Conservation (phyloP, 2,888 invertebrate species). For the Nowickia ferox region DNA sequence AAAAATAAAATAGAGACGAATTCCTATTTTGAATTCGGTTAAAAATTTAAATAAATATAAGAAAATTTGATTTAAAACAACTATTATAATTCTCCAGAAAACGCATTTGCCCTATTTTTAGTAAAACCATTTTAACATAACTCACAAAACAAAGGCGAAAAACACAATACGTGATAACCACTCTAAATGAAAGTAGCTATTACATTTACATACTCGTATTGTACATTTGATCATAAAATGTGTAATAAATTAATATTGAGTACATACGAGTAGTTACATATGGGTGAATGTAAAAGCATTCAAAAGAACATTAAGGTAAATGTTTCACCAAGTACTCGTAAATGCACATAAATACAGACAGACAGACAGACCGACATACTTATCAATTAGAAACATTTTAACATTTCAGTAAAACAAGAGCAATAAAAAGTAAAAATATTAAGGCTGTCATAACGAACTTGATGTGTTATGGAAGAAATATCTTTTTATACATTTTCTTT, state of each 20-base stretch:
- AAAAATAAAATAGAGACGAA: too few species aligned
- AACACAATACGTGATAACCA: background rate
- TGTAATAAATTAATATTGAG: background rate
- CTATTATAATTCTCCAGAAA: too few species aligned
- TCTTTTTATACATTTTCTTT: constrained; percentile 17
- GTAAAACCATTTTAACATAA: background rate
- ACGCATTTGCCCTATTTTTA: background rate
- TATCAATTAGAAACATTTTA: constrained; percentile 61
- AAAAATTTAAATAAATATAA: too few species aligned
- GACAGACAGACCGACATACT: background rate
- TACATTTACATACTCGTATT: background rate
- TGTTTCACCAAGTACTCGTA: background rate
- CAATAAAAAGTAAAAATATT: constrained; percentile 55
- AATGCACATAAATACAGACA: background rate
- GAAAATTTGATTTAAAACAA: too few species aligned
- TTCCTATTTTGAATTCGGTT: too few species aligned
- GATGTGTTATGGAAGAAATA: constrained; percentile 37
- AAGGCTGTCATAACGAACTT: constrained; percentile 49
- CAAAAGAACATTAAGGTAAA: background rate
- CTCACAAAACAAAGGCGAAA: background rate
- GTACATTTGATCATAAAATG: background rate
- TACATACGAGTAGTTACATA: background rate
- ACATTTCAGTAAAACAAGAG: constrained; percentile 51
- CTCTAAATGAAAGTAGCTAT: background rate
- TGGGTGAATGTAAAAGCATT: background rate